phyloP scores from a whole-genome alignment of 2,113 vertebrate genomes.

The Deroptyus accipitrinus region DNA sequence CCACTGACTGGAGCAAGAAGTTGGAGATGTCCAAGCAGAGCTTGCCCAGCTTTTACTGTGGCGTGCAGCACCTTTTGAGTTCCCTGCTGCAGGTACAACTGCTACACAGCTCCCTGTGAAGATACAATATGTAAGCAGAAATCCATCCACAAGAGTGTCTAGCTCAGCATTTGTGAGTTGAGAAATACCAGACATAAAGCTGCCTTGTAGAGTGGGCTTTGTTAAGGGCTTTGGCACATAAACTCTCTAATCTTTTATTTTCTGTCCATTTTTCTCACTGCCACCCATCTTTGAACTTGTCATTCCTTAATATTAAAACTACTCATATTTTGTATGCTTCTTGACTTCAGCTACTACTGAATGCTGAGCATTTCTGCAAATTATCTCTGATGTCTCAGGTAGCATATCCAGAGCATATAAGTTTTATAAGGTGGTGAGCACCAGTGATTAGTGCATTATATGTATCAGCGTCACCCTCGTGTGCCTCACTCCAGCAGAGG shows the following conservation, averaged over 20 bases:
- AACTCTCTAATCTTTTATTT: not conserved
- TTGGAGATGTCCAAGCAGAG: not conserved
- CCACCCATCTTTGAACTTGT: not conserved
- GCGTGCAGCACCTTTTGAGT: rapidly evolving
- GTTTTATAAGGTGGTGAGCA: not conserved
- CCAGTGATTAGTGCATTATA: not conserved
- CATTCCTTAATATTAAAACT: not conserved
- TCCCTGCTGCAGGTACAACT: not conserved
- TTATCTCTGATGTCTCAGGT: not conserved
- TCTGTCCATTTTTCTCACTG: not conserved
- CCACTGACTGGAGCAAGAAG: not conserved
- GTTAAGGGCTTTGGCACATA: not conserved
- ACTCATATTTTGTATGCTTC: not conserved
- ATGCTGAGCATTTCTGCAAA: not conserved
- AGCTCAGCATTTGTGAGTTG: not conserved
- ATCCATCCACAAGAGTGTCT: too few species aligned
- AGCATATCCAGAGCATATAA: not conserved
- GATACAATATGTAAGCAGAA: not conserved
- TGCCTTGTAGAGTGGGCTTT: not conserved
- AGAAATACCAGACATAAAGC: not conserved
- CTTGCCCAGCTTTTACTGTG: not conserved
- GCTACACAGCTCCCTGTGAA: not conserved
- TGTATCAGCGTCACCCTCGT: not conserved
- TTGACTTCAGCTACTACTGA: not conserved
- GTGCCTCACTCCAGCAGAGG: rapidly evolving